Conservation (phyloP, 1,140 invertebrate genomes). For the Drosophila malerkotliana region DNA sequence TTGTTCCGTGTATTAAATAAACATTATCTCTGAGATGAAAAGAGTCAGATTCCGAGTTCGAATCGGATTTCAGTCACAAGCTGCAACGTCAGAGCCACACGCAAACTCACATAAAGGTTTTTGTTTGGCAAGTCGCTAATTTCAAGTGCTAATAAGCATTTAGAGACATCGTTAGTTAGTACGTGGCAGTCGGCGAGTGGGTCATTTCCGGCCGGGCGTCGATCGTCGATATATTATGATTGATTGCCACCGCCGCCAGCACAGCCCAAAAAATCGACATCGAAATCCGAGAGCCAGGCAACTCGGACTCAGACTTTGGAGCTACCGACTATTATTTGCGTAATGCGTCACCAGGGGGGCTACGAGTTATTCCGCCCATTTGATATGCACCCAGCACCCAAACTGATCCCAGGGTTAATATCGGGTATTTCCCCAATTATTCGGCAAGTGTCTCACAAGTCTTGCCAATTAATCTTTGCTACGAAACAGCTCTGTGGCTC, state of each 20-base stretch:
- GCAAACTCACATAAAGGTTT: constrained; percentile 8
- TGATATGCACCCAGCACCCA: constrained; percentile 35
- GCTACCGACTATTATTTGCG: constrained; percentile 20
- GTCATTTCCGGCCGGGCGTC: constrained; percentile 43
- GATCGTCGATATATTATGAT: constrained; percentile 24
- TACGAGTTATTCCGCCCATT: constrained; percentile 46
- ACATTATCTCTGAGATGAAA: constrained; percentile 42
- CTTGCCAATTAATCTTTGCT: constrained; percentile 46
- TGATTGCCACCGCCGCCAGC: constrained; percentile 13
- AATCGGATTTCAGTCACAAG: constrained; percentile 46
- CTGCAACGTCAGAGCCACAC: constrained; percentile 58
- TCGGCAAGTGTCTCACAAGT: constrained; percentile 16
- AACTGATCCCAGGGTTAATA: constrained; percentile 44
- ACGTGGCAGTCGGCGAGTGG: constrained; percentile 53
- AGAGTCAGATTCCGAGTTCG: constrained; percentile 6
- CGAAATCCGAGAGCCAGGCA: not conserved
- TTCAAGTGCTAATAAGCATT: constrained; percentile 73
- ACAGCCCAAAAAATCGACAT: constrained; percentile 1
- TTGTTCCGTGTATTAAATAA: constrained; percentile 46
- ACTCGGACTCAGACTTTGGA: not conserved
- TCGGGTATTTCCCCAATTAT: constrained; percentile 62
- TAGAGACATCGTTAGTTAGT: constrained; percentile 75
- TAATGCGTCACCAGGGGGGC: constrained; percentile 27
- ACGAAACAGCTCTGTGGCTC: constrained; percentile 19
- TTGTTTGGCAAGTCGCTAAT: constrained; percentile 57